phyloP scores from a whole-genome alignment of 2,888 invertebrate species.

The Meandrusa payeni region DNA sequence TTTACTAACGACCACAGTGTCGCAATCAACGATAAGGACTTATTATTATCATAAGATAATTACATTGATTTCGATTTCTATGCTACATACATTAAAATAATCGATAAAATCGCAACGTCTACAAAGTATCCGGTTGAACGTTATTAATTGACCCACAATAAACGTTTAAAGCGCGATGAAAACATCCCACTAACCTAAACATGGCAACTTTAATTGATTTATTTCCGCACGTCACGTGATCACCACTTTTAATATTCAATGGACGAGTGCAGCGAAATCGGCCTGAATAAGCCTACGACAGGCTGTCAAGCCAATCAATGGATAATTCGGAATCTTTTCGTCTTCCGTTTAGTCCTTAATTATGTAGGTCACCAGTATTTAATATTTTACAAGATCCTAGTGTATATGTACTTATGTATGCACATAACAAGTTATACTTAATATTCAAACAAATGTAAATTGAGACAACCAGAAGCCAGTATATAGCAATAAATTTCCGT shows the following conservation, averaged over 20 bases:
- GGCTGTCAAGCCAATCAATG: constrained; percentile 35
- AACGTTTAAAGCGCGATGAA: constrained; percentile 12
- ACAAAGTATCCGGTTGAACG: constrained; percentile 17
- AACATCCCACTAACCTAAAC: constrained; percentile 26
- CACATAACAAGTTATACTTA: too few species aligned
- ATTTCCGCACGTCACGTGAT: constrained; percentile 29
- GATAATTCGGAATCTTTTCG: constrained; percentile 25
- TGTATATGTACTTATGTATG: too few species aligned
- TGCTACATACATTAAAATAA: background rate
- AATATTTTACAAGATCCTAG: too few species aligned
- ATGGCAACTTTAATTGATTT: constrained; percentile 35
- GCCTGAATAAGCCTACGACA: constrained; percentile 50
- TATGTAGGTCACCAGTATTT: background rate
- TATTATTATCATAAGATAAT: too few species aligned
- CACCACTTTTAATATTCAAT: constrained; percentile 50
- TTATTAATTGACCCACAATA: constrained; percentile 19
- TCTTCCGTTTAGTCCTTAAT: constrained; percentile 11
- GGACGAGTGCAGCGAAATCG: constrained; percentile 57
- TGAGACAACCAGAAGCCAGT: too few species aligned
- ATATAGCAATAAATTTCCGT: too few species aligned
- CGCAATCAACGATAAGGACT: too few species aligned
- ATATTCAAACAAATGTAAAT: too few species aligned
- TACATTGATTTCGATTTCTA: too few species aligned
- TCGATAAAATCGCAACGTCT: background rate
- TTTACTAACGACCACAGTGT: too few species aligned